Evolutionary conservation across 2,888 invertebrate genomes (phyloP).

Genomic region (Dione juno): DNA sequence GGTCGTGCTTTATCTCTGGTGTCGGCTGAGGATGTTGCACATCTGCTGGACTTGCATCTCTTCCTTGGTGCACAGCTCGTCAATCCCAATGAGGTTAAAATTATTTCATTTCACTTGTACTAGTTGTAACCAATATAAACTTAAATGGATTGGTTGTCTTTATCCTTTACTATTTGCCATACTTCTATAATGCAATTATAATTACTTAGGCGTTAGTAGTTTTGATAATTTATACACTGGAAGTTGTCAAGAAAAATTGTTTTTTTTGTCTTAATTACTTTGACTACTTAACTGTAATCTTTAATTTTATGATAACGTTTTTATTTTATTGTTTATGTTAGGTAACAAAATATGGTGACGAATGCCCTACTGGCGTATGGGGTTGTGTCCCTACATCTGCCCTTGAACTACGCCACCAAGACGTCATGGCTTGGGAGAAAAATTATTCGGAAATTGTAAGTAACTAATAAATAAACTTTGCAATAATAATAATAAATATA

Average conservation of each 20-base stretch:
- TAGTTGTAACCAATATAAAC: background rate
- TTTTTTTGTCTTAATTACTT: no score
- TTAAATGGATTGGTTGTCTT: no score
- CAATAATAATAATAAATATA: no score
- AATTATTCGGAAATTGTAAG: constrained; percentile 89
- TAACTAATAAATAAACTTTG: constrained; percentile 41
- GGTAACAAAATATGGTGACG: constrained; percentile 56
- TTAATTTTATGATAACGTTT: no score
- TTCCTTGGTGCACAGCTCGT: constrained; percentile 91
- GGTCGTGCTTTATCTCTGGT: constrained; percentile 97
- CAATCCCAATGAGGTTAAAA: constrained; percentile 54
- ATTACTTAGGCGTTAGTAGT: no score
- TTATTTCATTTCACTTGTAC: background rate
- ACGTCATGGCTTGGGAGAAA: constrained; percentile 89
- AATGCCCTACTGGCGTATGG: constrained; percentile 85
- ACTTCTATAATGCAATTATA: no score
- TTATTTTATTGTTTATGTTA: constrained; percentile 18
- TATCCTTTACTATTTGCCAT: no score
- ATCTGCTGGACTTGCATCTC: constrained; percentile 96
- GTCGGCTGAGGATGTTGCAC: constrained; percentile 94
- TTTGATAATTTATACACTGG: no score
- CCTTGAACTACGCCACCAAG: constrained; percentile 92
- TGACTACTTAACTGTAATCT: no score
- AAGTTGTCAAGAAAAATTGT: no score
- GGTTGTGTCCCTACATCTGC: constrained; percentile 92